These are phyloP conservation scores for Craterocephalus amniculus DNA, from an alignment of 2,797 vertebrate genomes.

Conservation along the genomic window DNA sequence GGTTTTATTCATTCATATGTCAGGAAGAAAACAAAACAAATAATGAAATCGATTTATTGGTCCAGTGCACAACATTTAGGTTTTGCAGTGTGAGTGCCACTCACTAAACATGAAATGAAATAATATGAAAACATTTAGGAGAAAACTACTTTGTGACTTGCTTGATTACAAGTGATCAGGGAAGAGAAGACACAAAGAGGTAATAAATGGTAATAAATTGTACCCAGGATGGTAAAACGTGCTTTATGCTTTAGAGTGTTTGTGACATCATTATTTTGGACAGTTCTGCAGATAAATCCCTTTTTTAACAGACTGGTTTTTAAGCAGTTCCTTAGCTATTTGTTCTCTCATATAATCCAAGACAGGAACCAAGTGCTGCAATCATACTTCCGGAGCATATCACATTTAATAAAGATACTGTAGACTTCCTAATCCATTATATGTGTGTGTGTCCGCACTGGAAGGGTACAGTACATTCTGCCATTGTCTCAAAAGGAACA, in stretches of 20 bases:
- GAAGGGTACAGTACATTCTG: conserved; percentile 6
- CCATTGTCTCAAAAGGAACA: conserved; percentile 20
- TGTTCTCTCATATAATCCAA: neutral
- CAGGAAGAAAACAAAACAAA: too few relatives aligned
- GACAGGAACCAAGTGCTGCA: neutral
- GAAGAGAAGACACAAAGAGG: neutral
- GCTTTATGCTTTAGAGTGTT: neutral
- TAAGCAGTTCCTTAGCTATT: neutral
- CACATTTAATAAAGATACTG: neutral
- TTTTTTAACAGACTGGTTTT: neutral
- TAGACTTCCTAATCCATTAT: conserved; percentile 3
- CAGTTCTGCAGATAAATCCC: neutral
- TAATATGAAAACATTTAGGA: too few relatives aligned
- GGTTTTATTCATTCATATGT: too few relatives aligned
- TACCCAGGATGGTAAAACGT: neutral
- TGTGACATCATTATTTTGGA: neutral
- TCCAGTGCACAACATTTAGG: too few relatives aligned
- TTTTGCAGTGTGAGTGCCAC: neutral
- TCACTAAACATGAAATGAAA: too few relatives aligned
- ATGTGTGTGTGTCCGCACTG: neutral
- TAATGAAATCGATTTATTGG: too few relatives aligned
- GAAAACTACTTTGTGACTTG: too few relatives aligned
- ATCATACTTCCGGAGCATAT: neutral
- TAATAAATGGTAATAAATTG: neutral
- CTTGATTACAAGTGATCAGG: neutral